Conservation (phyloP, 2,888 invertebrate species). For the Brachyptera risi region DNA sequence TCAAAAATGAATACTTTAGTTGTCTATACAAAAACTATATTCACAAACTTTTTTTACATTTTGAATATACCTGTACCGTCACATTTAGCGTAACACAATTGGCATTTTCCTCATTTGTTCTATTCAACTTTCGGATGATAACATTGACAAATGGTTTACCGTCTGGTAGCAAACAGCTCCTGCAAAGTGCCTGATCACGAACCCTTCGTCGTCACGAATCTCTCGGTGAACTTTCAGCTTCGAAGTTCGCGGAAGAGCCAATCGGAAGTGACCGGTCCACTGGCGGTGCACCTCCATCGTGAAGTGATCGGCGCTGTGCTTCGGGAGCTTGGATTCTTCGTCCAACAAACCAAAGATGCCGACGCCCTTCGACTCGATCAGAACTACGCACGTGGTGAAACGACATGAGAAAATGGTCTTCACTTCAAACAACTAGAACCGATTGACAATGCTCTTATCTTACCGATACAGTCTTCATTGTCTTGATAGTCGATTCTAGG, state of each 20-base stretch:
- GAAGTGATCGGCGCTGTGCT: slow-evolving; percentile 86
- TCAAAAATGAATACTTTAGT: too few species aligned
- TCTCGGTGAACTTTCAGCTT: slow-evolving; percentile 87
- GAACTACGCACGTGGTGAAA: slow-evolving; percentile 48
- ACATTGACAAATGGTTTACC: too few species aligned
- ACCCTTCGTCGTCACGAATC: slow-evolving; percentile 95
- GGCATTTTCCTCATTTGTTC: too few species aligned
- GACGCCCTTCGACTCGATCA: slow-evolving; percentile 77
- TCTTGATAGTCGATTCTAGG: slow-evolving; percentile 93
- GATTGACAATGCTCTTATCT: slow-evolving; percentile 33
- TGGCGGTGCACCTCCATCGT: slow-evolving; percentile 86
- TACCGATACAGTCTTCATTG: slow-evolving; percentile 96
- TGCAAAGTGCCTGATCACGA: slow-evolving; percentile 92
- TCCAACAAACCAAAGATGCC: slow-evolving; percentile 92
- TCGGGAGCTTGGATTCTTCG: slow-evolving; percentile 95
- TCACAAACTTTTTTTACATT: too few species aligned
- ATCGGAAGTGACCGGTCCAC: slow-evolving; percentile 75
- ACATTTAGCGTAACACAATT: too few species aligned
- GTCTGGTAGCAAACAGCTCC: slow-evolving; percentile 98
- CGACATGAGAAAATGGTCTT: not conserved
- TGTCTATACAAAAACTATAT: too few species aligned
- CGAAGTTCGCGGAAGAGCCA: slow-evolving; percentile 87
- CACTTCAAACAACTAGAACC: not conserved
- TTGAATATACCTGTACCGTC: too few species aligned
- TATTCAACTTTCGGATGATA: too few species aligned